Base-by-base conservation (phyloP, 2,113 vertebrate species). In the Poeciliopsis turrubarensis region DNA sequence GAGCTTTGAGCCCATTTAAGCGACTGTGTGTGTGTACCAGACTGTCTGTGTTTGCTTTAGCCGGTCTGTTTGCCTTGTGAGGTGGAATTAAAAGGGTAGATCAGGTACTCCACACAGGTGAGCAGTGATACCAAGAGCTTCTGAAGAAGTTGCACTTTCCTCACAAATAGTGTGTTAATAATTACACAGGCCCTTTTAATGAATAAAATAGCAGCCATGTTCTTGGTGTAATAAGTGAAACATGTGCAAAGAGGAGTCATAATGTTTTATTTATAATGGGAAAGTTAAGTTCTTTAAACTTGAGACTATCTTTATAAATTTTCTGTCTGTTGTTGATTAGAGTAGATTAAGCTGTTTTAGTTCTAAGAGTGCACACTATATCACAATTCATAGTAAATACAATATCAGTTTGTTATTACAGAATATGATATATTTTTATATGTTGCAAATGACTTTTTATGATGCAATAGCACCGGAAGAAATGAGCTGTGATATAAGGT, bases 1-100 rank as follows among this genome's bases (percentile, higher is more conserved):
- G 63, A 60, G 41, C 71, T 81, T 67, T 73, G 32, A 65, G 60
- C 39, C 61, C 72, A 60, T 84, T 75, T 86, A 85, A 80, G 75
- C 62, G n/a, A 34, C 70, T 22, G 0, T 65, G 26, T 22, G 0
- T 65, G 26, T 62, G 64, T 22, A 81, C 71, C 32, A 54, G 27
- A 63, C 22, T 70, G 47, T 51, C 19, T 2, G 17, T 54, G 47
- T 54, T 54, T 54, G 47, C 47, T 54, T 54, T 54, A 41, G 14
- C 39, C 1, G 1, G 47, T 54, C 47, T 54, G 47, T 54, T 54
- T 54, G 47, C 47, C 19, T 54, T 54, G 47, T 54, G 47, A 54
- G 22, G 47, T 25, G 47, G 22, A 22, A 54, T 54, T 54, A 54
- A 22, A 54, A 6, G 26, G 12, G 27, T 15, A 29, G 60, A 31